Evolutionary conservation across 2,888 invertebrate genomes (phyloP), one percentile per base, ranked within the genome.

Genomic region (Tortricodes alternella): DNA sequence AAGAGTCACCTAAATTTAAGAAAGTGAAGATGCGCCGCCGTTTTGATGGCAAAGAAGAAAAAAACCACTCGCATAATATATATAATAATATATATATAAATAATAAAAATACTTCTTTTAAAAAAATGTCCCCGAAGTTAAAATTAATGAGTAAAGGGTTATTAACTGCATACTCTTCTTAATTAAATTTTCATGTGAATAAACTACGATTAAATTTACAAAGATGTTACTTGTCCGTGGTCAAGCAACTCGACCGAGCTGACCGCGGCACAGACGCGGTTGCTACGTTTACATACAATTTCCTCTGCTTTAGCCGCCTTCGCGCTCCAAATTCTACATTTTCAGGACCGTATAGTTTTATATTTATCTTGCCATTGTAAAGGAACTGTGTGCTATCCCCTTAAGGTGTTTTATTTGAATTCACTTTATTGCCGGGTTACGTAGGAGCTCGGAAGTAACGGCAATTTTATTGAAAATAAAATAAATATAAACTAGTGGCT

Each of bases 281-380:
- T 67, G 61, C 66, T 74, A 76, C 78, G 77, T 82, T 80, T 79
- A 82, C 83, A 83, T 83, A 78, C 80, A 76, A 83, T 83, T 83
- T 83, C 80, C 80, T 71, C 62, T 66, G 70, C 74, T 77, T 75
- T 73, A 43, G 71, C 74, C 64, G 71, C 69, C 65, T 69, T 67
- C 61, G 62, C 69, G 65, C 61, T 70, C 67, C 68, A 67, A 70
- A 66, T 53, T 71, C 70, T 67, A 66, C 70, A 71, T 69, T 70
- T 72, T 70, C 63, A 53, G 49, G 27, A 37, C 43, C 43, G 55
- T 49, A 29, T 55, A 55, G 55, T 55, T 55, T 49, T 55, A 49
- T 55, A 55, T 55, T 49, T 55, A 49, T 55, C 29, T 43, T 43
- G 35, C 49, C 43, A 55, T 58, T 56, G 58, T 60, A 48, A 51